A percentile compares a stretch with the other conserved stretches of the same genome.
Evolutionary conservation across 2,888 invertebrate species (phyloP).

Genomic region (Amblyjoppa fuscipennis): DNA sequence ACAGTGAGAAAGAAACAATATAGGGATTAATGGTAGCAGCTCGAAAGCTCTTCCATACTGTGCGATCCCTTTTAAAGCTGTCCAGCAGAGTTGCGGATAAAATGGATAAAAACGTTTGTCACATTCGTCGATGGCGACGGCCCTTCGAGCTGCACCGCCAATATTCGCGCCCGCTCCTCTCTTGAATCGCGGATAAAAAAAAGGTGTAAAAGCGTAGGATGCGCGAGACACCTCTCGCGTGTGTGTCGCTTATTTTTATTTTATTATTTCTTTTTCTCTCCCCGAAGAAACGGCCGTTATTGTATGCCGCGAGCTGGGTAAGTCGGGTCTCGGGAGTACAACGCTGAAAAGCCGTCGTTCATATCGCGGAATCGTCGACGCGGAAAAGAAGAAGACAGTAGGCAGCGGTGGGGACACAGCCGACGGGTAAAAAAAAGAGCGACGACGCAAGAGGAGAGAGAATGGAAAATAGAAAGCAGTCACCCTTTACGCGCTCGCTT

Average conservation of each 20-base stretch:
- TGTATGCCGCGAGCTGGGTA: conserved; percentile 8
- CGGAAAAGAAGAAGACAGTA: conserved; percentile 37
- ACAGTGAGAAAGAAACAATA: conserved; percentile 28
- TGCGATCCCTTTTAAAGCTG: conserved; percentile 15
- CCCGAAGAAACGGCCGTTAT: neutral
- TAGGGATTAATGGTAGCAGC: conserved; percentile 26
- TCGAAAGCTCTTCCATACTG: neutral
- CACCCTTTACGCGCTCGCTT: conserved; percentile 47
- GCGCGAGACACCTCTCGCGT: neutral
- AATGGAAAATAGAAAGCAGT: conserved; percentile 59
- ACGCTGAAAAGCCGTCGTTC: conserved; percentile 40
- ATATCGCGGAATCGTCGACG: conserved; percentile 47
- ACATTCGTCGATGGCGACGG: neutral
- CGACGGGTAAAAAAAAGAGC: neutral
- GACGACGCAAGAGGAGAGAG: conserved; percentile 26
- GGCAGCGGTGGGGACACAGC: neutral
- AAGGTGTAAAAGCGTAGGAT: neutral
- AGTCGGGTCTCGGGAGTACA: conserved; percentile 30
- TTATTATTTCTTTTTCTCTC: neutral
- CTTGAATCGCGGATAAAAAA: conserved; percentile 17
- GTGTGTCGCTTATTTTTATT: neutral
- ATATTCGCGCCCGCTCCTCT: neutral
- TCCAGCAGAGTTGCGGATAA: neutral
- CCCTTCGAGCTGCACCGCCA: neutral
- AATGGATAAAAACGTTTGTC: conserved; percentile 16